Evolutionary conservation across 2,888 invertebrate species (phyloP).

Genomic region (Nomada fabriciana): DNA sequence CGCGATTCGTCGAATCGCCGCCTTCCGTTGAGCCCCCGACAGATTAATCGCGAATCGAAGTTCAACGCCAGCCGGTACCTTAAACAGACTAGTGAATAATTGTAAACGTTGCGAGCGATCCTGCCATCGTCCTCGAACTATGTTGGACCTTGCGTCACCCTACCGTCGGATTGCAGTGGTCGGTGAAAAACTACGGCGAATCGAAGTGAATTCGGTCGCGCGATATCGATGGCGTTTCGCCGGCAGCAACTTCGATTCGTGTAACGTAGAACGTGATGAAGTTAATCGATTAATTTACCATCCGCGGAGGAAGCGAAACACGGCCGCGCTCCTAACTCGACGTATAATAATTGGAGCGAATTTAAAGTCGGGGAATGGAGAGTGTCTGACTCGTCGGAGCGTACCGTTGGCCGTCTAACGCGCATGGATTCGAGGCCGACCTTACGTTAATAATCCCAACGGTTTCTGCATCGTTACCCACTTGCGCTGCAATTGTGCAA

Average conservation of each 20-base stretch:
- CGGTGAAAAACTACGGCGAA: constrained; percentile 4
- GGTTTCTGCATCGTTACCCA: constrained; percentile 65
- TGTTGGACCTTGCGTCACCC: no score
- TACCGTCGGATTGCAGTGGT: no score
- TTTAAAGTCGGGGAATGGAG: constrained; percentile 37
- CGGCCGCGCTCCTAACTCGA: constrained; percentile 33
- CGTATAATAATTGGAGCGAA: constrained; percentile 61
- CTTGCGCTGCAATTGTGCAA: constrained; percentile 53
- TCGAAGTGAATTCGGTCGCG: constrained; percentile 1
- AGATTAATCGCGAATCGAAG: constrained; percentile 45
- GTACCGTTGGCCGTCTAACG: constrained; percentile 22
- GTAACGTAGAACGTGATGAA: constrained; percentile 32
- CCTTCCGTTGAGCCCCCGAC: constrained; percentile 5
- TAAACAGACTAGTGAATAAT: constrained; percentile 19
- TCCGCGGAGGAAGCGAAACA: constrained; percentile 50
- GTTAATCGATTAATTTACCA: constrained; percentile 67
- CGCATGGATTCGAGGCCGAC: constrained; percentile 51
- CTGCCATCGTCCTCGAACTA: background rate
- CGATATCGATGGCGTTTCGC: constrained; percentile 7
- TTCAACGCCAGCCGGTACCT: background rate
- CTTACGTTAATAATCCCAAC: constrained; percentile 65
- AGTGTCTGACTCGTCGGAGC: constrained; percentile 16
- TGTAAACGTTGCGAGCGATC: constrained; percentile 14
- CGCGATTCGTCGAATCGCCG: constrained; percentile 28
- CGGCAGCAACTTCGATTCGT: background rate